Conservation (phyloP, 2,797 vertebrate species). For the Notamacropus eugenii region DNA sequence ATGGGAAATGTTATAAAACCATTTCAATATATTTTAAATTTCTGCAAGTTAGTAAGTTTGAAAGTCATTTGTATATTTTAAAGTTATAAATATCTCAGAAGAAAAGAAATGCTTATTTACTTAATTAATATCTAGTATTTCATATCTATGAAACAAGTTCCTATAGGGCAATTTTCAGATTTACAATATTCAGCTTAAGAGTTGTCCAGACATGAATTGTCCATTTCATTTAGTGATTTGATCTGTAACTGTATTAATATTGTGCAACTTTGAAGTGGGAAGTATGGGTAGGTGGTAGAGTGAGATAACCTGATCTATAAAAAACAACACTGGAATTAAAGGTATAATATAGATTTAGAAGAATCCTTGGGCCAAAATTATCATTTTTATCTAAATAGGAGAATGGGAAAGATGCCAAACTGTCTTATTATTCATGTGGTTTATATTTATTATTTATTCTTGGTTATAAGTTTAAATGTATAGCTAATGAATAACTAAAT, state of each 20-base stretch:
- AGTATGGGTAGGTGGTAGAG: background rate
- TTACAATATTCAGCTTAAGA: slow-evolving; percentile 15
- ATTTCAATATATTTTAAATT: slow-evolving; percentile 32
- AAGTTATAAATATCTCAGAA: slow-evolving; percentile 18
- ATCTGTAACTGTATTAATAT: slow-evolving; percentile 22
- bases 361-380: slow-evolving; percentile 30
- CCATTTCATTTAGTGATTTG: slow-evolving; percentile 39
- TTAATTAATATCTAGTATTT: slow-evolving; percentile 32
- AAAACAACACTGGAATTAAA: slow-evolving; percentile 16
- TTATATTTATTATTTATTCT: background rate
- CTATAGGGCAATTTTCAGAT: slow-evolving; percentile 38
- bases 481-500: background rate
- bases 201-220: background rate
- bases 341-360: slow-evolving; percentile 34
- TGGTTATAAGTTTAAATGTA: background rate
- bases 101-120: slow-evolving; percentile 46
- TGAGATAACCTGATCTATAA: slow-evolving; percentile 29
- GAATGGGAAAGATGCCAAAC: slow-evolving; percentile 28
- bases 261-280: background rate
- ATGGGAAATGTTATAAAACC: slow-evolving; percentile 17
- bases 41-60: background rate
- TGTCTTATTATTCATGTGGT: slow-evolving; percentile 12
- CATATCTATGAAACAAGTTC: slow-evolving; percentile 11
- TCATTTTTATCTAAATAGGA: slow-evolving; percentile 17
- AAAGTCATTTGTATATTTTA: slow-evolving; percentile 44